phyloP scores from a whole-genome alignment of 2,113 vertebrate genomes.

The Alexandromys fortis region DNA sequence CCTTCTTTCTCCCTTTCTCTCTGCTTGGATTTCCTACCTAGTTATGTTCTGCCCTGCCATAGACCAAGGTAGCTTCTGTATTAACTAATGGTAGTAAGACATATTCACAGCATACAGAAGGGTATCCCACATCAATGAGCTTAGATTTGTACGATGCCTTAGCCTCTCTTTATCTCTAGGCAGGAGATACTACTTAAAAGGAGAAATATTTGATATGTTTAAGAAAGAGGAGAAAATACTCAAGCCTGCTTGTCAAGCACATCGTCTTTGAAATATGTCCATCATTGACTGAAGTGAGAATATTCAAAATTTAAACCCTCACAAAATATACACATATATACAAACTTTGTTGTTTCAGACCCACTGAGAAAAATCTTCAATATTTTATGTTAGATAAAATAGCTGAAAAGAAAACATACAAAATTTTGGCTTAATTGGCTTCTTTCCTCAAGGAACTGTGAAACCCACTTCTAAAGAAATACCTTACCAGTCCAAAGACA shows the following conservation, averaged over 20 bases:
- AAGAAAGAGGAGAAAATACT: neutral
- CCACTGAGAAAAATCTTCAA: neutral
- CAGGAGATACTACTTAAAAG: neutral
- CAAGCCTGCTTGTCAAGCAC: too few relatives aligned
- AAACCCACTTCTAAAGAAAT: neutral
- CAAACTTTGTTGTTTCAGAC: neutral
- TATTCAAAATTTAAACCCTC: neutral
- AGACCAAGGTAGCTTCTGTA: too few relatives aligned
- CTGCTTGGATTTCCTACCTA: too few relatives aligned
- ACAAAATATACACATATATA: neutral
- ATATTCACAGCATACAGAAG: too few relatives aligned
- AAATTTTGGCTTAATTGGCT: neutral
- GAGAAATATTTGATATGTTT: slow-evolving; percentile 9
- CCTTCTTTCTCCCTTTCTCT: too few relatives aligned
- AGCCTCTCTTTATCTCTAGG: neutral
- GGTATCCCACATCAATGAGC: neutral
- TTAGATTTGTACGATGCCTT: neutral
- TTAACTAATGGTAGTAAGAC: too few relatives aligned
- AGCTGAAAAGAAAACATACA: neutral
- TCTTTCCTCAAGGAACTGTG: neutral
- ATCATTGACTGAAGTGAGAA: neutral
- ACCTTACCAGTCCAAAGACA: neutral
- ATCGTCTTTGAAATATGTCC: neutral
- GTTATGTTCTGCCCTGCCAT: too few relatives aligned
- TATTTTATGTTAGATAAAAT: neutral